Percentiles rank a stretch among this genome's conserved stretches.
These are phyloP conservation scores for Scaptomyza flava DNA, from an alignment of 2,888 invertebrate species.

Conservation along the genomic window DNA sequence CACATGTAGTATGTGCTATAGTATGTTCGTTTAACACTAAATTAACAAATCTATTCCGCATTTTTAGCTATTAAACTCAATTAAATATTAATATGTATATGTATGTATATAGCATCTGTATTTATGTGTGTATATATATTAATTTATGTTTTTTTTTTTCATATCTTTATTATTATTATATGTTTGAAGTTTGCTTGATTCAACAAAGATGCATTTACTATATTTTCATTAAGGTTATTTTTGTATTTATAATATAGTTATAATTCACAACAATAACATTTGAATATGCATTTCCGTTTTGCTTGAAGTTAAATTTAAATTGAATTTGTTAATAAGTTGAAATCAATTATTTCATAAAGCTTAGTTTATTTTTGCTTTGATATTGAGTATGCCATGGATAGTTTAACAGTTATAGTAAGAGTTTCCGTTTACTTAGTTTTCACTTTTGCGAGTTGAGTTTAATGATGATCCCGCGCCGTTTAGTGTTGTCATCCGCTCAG, in stretches of 20 bases:
- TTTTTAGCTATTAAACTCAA: conserved; percentile 71
- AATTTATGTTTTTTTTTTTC: conserved; percentile 12
- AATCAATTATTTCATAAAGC: conserved; percentile 60
- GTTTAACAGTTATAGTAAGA: conserved; percentile 37
- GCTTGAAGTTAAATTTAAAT: conserved; percentile 54
- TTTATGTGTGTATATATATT: conserved; percentile 32
- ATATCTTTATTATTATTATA: conserved; percentile 16
- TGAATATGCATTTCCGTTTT: conserved; percentile 69
- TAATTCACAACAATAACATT: conserved; percentile 82
- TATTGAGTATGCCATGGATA: conserved; percentile 39
- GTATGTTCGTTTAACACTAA: conserved; percentile 65
- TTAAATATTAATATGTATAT: conserved; percentile 52
- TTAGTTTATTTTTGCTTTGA: conserved; percentile 48
- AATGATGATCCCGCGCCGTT: conserved; percentile 8
- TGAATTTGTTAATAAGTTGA: conserved; percentile 56
- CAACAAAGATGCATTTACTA: conserved; percentile 67
- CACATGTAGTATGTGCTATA: conserved; percentile 40
- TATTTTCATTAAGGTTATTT: conserved; percentile 34
- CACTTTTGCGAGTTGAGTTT: conserved; percentile 9
- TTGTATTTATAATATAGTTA: conserved; percentile 61
- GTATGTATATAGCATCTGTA: conserved; percentile 40
- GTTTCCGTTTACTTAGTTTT: conserved; percentile 22
- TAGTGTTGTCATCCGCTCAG: conserved; percentile 17
- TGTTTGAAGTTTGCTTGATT: conserved; percentile 45
- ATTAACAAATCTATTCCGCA: conserved; percentile 77